Evolutionary conservation across 2,888 invertebrate genomes (phyloP).

Genomic region (Desoria tigrina): DNA sequence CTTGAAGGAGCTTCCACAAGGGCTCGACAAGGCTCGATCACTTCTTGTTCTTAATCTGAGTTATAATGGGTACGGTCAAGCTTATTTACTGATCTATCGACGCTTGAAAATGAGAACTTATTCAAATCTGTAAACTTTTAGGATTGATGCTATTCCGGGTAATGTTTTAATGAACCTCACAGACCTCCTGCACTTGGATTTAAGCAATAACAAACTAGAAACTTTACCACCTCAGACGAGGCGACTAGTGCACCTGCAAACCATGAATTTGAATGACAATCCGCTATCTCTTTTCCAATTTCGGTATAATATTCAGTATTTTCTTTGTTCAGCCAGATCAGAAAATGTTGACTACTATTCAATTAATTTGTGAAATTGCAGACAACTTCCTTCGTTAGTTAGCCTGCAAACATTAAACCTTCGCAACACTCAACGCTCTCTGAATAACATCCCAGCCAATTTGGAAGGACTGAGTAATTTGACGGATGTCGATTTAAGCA

Average conservation of each 20-base stretch:
- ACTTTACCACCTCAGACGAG: conserved; percentile 97
- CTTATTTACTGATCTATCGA: too few species aligned
- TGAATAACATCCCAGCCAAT: conserved; percentile 87
- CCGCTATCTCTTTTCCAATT: conserved; percentile 94
- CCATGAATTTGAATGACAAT: conserved; percentile 89
- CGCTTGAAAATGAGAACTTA: too few species aligned
- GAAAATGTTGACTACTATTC: conserved; percentile 60
- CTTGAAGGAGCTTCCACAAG: conserved; percentile 92
- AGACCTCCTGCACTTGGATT: conserved; percentile 88
- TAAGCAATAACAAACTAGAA: conserved; percentile 90
- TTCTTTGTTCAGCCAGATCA: not conserved
- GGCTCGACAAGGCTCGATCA: conserved; percentile 87
- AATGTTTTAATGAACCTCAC: conserved; percentile 93
- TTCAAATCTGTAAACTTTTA: too few species aligned
- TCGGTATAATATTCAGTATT: conserved; percentile 68
- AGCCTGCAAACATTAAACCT: conserved; percentile 87
- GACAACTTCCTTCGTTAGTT: conserved; percentile 86
- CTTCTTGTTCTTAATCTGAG: conserved; percentile 94
- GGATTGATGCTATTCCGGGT: conserved; percentile 89
- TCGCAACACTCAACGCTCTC: conserved; percentile 90
- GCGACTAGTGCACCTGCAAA: conserved; percentile 88
- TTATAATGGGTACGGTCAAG: conserved; percentile 74
- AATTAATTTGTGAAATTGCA: conserved; percentile 61
- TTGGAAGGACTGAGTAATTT: conserved; percentile 83
- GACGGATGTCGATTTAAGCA: conserved; percentile 87